phyloP scores from a whole-genome alignment of 2,797 vertebrate species.

The Hyperoplus lanceolatus region DNA sequence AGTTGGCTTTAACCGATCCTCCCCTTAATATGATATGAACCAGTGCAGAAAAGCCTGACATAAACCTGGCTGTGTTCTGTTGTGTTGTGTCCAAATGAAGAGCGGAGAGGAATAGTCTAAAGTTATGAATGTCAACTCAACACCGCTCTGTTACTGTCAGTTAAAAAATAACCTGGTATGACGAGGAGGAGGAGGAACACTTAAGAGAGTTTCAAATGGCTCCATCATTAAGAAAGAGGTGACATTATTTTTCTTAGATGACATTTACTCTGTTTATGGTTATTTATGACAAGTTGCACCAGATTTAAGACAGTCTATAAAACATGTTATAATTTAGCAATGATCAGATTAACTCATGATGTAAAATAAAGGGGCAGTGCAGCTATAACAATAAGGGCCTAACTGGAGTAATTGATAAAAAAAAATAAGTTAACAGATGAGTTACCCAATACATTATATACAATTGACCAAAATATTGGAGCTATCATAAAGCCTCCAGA shows the following conservation, averaged over 20 bases:
- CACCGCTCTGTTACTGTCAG: constrained; percentile 45
- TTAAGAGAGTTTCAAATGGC: constrained; percentile 20
- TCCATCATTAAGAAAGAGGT: not conserved
- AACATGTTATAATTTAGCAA: not conserved
- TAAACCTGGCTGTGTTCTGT: not conserved
- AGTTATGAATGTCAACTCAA: constrained; percentile 51
- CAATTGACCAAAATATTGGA: not conserved
- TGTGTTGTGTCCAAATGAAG: constrained; percentile 12
- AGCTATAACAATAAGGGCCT: not conserved
- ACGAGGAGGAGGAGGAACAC: not conserved
- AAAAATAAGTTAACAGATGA: not conserved
- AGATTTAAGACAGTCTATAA: not conserved
- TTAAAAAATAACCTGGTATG: constrained; percentile 66
- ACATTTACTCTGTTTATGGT: not conserved
- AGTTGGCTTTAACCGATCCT: not conserved
- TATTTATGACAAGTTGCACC: not conserved
- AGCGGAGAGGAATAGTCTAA: constrained; percentile 17
- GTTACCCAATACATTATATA: no score
- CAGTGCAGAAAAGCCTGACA: not conserved
- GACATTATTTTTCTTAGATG: not conserved
- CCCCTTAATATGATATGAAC: not conserved
- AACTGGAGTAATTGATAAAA: not conserved
- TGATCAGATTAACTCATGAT: not conserved
- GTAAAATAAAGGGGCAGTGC: not conserved
- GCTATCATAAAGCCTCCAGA: not conserved